Conservation (phyloP, 2,113 vertebrate species). For the Connochaetes taurinus region DNA sequence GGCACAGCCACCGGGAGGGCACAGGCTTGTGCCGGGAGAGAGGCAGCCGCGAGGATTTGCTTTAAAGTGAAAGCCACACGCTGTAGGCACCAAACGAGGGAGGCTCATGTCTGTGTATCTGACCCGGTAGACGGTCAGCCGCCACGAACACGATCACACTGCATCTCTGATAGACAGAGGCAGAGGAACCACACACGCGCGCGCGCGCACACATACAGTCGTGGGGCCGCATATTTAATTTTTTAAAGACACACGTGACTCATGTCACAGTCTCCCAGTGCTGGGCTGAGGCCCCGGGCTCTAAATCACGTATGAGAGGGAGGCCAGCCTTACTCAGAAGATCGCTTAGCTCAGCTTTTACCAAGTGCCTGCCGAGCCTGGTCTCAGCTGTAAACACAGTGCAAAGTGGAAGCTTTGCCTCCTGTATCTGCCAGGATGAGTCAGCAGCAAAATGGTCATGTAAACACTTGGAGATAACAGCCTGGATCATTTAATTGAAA, state of each 20-base stretch:
- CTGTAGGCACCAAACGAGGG: neutral
- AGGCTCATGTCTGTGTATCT: neutral
- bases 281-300: neutral
- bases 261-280: neutral
- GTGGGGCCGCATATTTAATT: too few species aligned
- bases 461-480: neutral
- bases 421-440: neutral
- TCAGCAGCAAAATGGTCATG: neutral
- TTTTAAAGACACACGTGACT: neutral
- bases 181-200: neutral
- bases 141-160: neutral
- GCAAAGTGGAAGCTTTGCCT: neutral
- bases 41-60: neutral
- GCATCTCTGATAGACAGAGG: neutral
- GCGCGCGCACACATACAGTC: neutral
- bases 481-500: neutral
- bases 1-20: neutral
- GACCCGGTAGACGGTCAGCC: neutral
- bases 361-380: neutral
- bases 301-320: neutral
- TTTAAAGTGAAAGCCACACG: neutral
- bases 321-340: neutral
- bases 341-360: neutral
- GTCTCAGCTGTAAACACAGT: neutral
- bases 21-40: neutral